Conservation (phyloP, 2,113 vertebrate species). For the Plectropomus leopardus region DNA sequence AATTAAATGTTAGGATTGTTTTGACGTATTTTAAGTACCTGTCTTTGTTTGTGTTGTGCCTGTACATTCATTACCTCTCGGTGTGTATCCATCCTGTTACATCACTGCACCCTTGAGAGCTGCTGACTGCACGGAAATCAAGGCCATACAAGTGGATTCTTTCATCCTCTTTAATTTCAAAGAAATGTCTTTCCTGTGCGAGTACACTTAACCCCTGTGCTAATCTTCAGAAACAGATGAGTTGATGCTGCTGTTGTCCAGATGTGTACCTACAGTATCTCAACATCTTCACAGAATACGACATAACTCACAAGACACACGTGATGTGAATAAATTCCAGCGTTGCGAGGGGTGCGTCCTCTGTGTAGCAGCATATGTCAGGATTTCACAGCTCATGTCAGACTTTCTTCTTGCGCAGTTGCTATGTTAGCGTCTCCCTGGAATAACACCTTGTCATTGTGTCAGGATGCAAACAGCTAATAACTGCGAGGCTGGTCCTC, state of each 20-base stretch:
- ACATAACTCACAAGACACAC: conserved; percentile 49
- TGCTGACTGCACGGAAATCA: conserved; percentile 55
- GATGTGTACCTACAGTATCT: conserved; percentile 57
- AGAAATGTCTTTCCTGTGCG: conserved; percentile 52
- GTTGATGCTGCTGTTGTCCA: conserved; percentile 62
- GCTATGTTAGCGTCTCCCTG: conserved; percentile 7
- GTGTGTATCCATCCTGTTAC: conserved; percentile 46
- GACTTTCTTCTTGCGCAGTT: conserved; percentile 10
- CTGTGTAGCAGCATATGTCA: conserved; percentile 38
- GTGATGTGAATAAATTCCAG: conserved; percentile 27
- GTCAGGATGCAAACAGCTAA: conserved; percentile 29
- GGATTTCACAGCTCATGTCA: conserved; percentile 19
- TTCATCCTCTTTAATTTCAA: conserved; percentile 57
- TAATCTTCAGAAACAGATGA: conserved; percentile 61
- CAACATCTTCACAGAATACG: conserved; percentile 41
- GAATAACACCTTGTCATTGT: conserved; percentile 19
- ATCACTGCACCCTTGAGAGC: conserved; percentile 31
- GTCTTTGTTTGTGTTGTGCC: conserved; percentile 34
- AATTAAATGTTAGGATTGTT: not conserved
- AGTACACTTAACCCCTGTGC: conserved; percentile 32
- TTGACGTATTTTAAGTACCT: not conserved
- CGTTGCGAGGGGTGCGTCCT: not conserved
- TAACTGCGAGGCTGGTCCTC: not conserved
- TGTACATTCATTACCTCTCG: conserved; percentile 12
- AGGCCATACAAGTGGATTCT: conserved; percentile 38